Conservation (phyloP, 2,113 vertebrate genomes). For the Podarcis muralis region DNA sequence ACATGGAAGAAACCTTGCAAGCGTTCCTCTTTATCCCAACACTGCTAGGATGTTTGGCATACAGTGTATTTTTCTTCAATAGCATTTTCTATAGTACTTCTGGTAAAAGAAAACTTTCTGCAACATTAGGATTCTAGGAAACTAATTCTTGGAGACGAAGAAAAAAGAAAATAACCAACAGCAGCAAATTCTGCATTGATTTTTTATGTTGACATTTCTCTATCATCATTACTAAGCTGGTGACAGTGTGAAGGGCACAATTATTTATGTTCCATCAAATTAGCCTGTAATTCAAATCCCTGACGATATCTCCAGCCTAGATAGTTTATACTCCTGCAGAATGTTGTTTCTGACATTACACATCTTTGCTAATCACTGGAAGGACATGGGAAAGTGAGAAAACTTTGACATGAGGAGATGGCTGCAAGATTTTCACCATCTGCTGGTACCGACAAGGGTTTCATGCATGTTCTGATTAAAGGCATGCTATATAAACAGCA, state of each 20-base stretch:
- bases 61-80: conserved; percentile 18
- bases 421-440: not conserved
- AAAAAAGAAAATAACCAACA: conserved; percentile 60
- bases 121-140: conserved; percentile 62
- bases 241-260: conserved; percentile 70
- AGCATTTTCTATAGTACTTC: conserved; percentile 35
- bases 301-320: conserved; percentile 59
- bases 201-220: conserved; percentile 56
- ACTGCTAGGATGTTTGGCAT: conserved; percentile 6
- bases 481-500: not conserved
- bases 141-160: conserved; percentile 51
- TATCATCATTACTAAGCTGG: conserved; percentile 60
- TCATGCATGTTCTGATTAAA: not conserved
- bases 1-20: conserved; percentile 7
- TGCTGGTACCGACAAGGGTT: not conserved
- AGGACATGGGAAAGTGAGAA: conserved; percentile 28
- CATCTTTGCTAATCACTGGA: conserved; percentile 32
- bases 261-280: conserved; percentile 76
- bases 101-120: conserved; percentile 55
- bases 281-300: conserved; percentile 68
- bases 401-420: conserved; percentile 7
- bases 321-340: conserved; percentile 48
- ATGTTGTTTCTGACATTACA: conserved; percentile 46
- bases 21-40: not conserved
- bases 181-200: conserved; percentile 61